These are phyloP conservation scores for Leptonema lineaticorne DNA, from an alignment of 1,140 invertebrate species.

Conservation along the genomic window DNA sequence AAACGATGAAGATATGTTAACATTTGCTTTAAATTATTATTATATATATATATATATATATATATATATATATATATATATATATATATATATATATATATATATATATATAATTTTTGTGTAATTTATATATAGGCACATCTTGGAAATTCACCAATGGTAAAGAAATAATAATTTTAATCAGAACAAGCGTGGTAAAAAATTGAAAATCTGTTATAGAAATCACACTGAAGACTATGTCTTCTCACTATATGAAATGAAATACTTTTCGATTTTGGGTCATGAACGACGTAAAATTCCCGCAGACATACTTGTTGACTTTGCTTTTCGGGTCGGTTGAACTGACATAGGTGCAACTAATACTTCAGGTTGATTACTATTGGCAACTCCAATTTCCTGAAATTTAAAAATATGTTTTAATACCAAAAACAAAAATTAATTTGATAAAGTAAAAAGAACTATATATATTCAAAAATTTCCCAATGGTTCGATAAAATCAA, in stretches of 20 bases:
- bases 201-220: background rate
- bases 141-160: conserved; percentile 8
- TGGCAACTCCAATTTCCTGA: conserved; percentile 64
- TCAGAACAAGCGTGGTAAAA: background rate
- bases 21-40: no score
- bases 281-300: conserved; percentile 52
- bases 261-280: conserved; percentile 42
- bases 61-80: no score
- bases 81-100: no score
- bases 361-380: conserved; percentile 61
- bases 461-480: conserved; percentile 13
- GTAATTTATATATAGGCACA: background rate
- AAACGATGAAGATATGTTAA: no score
- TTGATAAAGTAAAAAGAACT: conserved; percentile 15
- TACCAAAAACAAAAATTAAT: background rate
- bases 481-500: no score
- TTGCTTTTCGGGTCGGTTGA: conserved; percentile 75
- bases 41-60: no score
- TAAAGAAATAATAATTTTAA: background rate
- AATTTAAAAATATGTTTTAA: conserved; percentile 6
- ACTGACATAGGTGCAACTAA: conserved; percentile 77
- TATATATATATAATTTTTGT: no score
- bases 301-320: conserved; percentile 54
- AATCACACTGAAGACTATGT: background rate
- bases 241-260: background rate